Percentiles rank a stretch among this genome's conserved stretches.
phyloP scores from a whole-genome alignment of 2,113 vertebrate species.

The Seriola dumerili region DNA sequence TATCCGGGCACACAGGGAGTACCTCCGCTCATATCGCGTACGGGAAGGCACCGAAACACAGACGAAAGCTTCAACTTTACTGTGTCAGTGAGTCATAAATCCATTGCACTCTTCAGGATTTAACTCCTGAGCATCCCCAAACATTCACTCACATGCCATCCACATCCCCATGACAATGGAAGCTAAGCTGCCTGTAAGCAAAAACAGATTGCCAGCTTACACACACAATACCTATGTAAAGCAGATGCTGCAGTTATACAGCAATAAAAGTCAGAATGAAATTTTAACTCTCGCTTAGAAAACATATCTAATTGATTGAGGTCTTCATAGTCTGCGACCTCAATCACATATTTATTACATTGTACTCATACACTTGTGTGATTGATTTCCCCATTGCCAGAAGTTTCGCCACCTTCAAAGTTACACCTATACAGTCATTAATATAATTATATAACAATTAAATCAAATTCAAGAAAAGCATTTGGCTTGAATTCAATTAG shows the following conservation, averaged over 20 bases:
- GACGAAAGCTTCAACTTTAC: slow-evolving; percentile 35
- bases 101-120: slow-evolving; percentile 61
- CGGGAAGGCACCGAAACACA: slow-evolving; percentile 27
- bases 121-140: slow-evolving; percentile 59
- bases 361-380: background rate
- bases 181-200: slow-evolving; percentile 75
- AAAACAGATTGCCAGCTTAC: slow-evolving; percentile 61
- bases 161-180: slow-evolving; percentile 69
- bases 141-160: slow-evolving; percentile 67
- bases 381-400: background rate
- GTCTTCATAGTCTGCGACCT: background rate
- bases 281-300: slow-evolving; percentile 30
- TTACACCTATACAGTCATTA: slow-evolving; percentile 11
- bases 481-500: background rate
- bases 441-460: slow-evolving; percentile 11
- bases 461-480: slow-evolving; percentile 24
- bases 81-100: slow-evolving; percentile 58
- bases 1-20: slow-evolving; percentile 19
- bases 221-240: slow-evolving; percentile 71
- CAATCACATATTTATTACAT: background rate
- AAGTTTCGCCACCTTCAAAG: background rate
- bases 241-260: slow-evolving; percentile 49
- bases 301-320: slow-evolving; percentile 16
- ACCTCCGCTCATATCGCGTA: slow-evolving; percentile 19
- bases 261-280: slow-evolving; percentile 30